Evolutionary conservation across 2,113 vertebrate genomes (phyloP).

Genomic region (Pelecanoides urinatrix): DNA sequence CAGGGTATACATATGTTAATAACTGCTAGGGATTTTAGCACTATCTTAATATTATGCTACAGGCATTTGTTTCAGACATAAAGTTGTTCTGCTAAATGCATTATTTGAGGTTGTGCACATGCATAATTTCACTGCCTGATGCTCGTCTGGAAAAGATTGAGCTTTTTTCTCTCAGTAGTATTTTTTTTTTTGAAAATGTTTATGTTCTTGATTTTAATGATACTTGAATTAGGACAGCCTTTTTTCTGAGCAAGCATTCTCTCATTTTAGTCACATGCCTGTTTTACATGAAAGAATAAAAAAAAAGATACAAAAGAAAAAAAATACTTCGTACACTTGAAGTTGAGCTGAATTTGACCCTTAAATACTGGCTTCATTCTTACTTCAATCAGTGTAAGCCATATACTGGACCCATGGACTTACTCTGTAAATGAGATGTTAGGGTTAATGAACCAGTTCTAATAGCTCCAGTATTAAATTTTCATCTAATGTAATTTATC

Average conservation of each 20-base stretch:
- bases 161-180: not conserved
- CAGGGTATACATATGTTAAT: not conserved
- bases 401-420: not conserved
- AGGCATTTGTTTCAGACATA: not conserved
- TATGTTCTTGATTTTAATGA: not conserved
- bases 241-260: not conserved
- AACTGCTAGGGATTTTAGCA: not conserved
- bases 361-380: not conserved
- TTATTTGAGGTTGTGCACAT: not conserved
- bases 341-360: not conserved
- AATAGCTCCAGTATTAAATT: conserved; percentile 38
- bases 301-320: not conserved
- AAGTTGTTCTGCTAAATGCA: not conserved
- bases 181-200: not conserved
- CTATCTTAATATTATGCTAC: not conserved
- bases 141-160: not conserved
- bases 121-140: not conserved
- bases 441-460: conserved; percentile 40
- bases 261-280: not conserved
- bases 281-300: not conserved
- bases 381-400: not conserved
- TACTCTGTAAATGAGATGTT: conserved; percentile 22
- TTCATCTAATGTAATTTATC: conserved; percentile 23
- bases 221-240: not conserved
- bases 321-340: not conserved